Evolutionary conservation across 2,113 vertebrate genomes (phyloP).

Genomic region (Candoia aspera): DNA sequence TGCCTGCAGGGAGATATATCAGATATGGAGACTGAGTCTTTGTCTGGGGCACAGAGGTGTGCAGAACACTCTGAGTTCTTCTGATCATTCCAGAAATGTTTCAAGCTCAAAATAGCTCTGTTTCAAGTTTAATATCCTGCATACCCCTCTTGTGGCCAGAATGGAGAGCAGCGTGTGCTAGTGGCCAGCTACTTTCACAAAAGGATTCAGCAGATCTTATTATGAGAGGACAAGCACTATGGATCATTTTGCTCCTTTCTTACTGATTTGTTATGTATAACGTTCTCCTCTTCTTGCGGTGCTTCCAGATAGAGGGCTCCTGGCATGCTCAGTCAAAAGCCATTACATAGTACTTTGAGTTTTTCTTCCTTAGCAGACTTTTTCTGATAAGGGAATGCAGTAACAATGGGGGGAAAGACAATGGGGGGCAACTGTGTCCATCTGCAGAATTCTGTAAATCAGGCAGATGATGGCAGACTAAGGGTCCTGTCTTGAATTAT

Average conservation of each 20-base stretch:
- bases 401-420: neutral
- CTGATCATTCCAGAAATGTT: neutral
- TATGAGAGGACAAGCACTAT: neutral
- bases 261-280: neutral
- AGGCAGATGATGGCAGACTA: neutral
- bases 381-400: neutral
- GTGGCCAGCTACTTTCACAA: neutral
- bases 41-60: neutral
- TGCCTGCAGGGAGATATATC: neutral
- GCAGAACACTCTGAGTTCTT: neutral
- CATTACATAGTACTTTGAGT: neutral
- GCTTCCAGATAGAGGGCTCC: neutral
- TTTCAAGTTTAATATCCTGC: neutral
- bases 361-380: neutral
- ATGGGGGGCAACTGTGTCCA: neutral
- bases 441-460: neutral
- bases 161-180: neutral
- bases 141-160: neutral
- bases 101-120: neutral
- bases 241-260: neutral
- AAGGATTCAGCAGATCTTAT: neutral
- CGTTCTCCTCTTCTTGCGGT: neutral
- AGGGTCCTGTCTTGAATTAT: neutral
- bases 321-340: neutral
- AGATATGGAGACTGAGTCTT: neutral